Percentiles rank a stretch among this genome's conserved stretches.
Conservation (phyloP, 2,113 vertebrate species). For the Empidonax traillii region DNA sequence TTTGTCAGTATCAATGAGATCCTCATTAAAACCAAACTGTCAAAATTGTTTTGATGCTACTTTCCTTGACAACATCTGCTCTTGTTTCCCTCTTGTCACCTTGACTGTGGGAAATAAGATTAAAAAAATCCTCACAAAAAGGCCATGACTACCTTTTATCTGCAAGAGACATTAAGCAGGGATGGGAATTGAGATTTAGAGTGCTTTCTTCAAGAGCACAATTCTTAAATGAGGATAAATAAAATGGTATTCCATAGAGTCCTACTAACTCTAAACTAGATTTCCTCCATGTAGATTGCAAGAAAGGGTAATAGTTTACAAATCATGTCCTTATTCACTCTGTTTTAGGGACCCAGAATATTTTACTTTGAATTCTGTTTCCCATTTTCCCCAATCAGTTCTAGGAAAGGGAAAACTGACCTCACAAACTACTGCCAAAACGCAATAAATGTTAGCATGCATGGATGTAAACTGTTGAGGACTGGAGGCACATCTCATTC, state of each 20-base stretch:
- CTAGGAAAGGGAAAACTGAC: background rate
- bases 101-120: slow-evolving; percentile 12
- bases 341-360: background rate
- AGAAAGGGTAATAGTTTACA: background rate
- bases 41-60: slow-evolving; percentile 19
- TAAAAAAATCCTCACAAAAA: background rate
- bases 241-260: background rate
- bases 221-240: background rate
- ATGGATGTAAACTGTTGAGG: accelerated
- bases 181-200: background rate
- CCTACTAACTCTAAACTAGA: background rate
- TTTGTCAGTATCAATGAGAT: slow-evolving; percentile 33
- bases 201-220: background rate
- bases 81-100: background rate
- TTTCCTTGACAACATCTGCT: slow-evolving; percentile 44
- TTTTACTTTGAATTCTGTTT: background rate
- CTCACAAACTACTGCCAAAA: background rate
- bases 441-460: background rate
- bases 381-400: background rate
- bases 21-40: slow-evolving; percentile 43
- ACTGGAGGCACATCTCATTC: background rate
- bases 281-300: background rate
- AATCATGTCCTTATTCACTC: background rate
- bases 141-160: background rate
- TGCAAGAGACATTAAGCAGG: background rate